Conservation (phyloP, 1,140 invertebrate species). For the Euura saliciscinereae region DNA sequence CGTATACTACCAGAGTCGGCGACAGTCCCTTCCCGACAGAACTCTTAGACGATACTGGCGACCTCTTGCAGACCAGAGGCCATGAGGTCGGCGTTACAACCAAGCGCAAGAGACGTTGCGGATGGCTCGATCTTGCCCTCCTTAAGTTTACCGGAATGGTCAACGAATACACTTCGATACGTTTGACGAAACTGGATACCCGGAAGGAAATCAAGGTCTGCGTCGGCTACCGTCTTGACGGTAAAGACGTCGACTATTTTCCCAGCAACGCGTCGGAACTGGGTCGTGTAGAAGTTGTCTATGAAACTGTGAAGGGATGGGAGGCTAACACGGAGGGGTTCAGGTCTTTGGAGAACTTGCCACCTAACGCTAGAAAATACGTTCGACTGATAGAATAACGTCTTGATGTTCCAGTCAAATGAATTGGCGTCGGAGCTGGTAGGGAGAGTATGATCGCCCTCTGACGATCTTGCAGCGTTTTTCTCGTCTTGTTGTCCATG, state of each 20-base stretch:
- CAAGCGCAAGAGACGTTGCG: conserved; percentile 91
- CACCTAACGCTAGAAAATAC: conserved; percentile 86
- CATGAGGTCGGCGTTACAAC: conserved; percentile 97
- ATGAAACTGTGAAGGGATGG: conserved; percentile 93
- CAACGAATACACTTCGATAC: conserved; percentile 74
- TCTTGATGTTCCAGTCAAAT: conserved; percentile 89
- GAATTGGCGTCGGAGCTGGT: conserved; percentile 95
- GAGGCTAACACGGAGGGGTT: conserved; percentile 79
- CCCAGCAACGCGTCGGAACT: conserved; percentile 78
- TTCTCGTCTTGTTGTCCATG: too few relatives aligned
- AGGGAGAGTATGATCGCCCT: conserved; percentile 68
- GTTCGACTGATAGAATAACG: conserved; percentile 85
- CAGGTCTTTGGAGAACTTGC: conserved; percentile 86
- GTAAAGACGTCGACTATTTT: conserved; percentile 80
- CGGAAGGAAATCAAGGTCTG: conserved; percentile 91
- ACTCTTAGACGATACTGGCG: conserved; percentile 78
- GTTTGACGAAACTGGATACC: conserved; percentile 94
- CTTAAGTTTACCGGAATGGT: conserved; percentile 91
- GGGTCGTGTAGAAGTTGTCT: conserved; percentile 80
- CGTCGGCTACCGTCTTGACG: conserved; percentile 72
- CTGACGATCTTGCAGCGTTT: conserved; percentile 39
- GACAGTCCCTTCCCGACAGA: conserved; percentile 98
- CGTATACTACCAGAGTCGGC: conserved; percentile 97
- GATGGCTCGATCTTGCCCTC: conserved; percentile 95
- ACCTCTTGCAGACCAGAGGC: conserved; percentile 82